A percentile compares a stretch with the other conserved stretches of the same genome.
Evolutionary conservation across 2,797 vertebrate genomes (phyloP).

Genomic region (Dallia pectoralis): DNA sequence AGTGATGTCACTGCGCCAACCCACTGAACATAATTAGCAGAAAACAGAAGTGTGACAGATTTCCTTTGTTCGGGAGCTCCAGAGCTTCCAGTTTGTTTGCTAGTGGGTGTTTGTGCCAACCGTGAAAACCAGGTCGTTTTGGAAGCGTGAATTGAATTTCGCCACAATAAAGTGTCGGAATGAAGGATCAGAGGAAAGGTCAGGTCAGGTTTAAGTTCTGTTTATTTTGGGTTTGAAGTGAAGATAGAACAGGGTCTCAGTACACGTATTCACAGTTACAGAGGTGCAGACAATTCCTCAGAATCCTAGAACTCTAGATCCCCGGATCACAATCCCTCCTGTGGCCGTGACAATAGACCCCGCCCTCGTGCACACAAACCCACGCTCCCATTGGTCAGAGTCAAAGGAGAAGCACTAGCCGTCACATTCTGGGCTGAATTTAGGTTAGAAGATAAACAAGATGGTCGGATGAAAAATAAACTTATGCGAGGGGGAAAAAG

Average conservation of each 20-base stretch:
- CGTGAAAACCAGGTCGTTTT: no score
- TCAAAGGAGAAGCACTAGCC: slow-evolving; percentile 7
- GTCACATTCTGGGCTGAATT: slow-evolving; percentile 13
- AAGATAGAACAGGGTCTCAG: not conserved
- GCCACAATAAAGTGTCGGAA: not conserved
- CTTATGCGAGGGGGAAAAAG: not conserved
- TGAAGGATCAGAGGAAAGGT: not conserved
- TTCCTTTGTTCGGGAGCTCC: no score
- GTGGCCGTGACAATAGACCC: slow-evolving; percentile 25
- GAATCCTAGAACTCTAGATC: not conserved
- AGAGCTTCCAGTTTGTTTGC: no score
- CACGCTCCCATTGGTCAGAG: slow-evolving; percentile 8
- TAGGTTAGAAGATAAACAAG: slow-evolving; percentile 4
- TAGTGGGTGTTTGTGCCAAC: no score
- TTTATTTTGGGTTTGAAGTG: not conserved
- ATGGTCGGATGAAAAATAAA: not conserved
- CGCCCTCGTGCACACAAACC: slow-evolving; percentile 33
- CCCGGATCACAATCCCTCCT: not conserved
- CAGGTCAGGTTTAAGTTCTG: not conserved
- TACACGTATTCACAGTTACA: not conserved
- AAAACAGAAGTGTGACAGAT: no score
- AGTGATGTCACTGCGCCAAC: no score
- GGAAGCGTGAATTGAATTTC: no score
- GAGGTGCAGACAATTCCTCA: not conserved
- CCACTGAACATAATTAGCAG: no score